Evolutionary conservation across 2,113 vertebrate species (phyloP).

Genomic region (Vanacampus margaritifer): DNA sequence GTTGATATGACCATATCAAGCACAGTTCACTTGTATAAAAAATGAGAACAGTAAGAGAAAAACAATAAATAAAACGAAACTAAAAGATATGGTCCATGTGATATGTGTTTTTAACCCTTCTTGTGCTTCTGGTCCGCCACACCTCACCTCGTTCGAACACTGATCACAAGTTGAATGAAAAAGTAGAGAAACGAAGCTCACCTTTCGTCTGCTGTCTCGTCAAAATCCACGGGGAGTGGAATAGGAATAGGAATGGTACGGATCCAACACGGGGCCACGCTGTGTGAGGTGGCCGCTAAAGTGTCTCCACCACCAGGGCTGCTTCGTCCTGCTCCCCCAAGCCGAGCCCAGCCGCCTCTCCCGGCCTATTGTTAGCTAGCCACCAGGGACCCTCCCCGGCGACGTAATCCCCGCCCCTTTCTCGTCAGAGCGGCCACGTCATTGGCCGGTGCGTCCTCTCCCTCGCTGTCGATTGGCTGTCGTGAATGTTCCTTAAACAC

Average conservation of each 20-base stretch:
- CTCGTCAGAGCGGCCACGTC: neutral
- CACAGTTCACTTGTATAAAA: neutral
- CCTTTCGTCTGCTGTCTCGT: slow-evolving; percentile 23
- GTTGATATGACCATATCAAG: neutral
- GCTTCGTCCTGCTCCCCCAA: slow-evolving; percentile 36
- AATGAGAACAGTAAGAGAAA: neutral
- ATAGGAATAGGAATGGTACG: neutral
- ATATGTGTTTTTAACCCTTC: neutral
- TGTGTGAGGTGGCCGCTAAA: slow-evolving; percentile 35
- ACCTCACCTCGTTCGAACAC: neutral
- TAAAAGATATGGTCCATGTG: neutral
- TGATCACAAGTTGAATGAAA: slow-evolving; percentile 4
- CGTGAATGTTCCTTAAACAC: slow-evolving; percentile 15
- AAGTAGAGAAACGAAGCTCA: slow-evolving; percentile 27
- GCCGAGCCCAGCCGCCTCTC: slow-evolving; percentile 54
- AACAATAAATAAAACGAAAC: neutral
- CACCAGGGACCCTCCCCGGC: slow-evolving; percentile 58
- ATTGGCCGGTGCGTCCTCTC: slow-evolving; percentile 33
- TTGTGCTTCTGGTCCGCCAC: neutral
- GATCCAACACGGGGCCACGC: slow-evolving; percentile 31
- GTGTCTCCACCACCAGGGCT: slow-evolving; percentile 22
- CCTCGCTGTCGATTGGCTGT: slow-evolving; percentile 40
- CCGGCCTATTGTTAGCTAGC: slow-evolving; percentile 67
- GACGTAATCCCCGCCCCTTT: slow-evolving; percentile 52
- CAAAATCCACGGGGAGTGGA: slow-evolving; percentile 16